These are phyloP conservation scores for Illadopsis cleaveri DNA, from an alignment of 2,113 vertebrate species.

Conservation along the genomic window DNA sequence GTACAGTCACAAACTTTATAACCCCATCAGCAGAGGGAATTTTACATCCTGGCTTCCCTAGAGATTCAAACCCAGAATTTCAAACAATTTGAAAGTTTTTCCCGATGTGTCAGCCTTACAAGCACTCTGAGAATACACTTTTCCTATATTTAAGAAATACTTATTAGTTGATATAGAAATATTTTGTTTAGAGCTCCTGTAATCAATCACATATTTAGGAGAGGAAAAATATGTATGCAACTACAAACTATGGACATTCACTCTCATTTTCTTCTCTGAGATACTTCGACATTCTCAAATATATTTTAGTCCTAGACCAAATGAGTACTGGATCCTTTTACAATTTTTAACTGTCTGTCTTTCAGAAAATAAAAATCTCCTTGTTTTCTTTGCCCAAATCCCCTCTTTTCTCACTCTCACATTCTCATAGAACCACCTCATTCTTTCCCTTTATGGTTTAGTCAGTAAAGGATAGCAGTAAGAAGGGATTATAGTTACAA, in stretches of 20 bases:
- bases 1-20: neutral
- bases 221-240: neutral
- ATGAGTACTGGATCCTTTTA: neutral
- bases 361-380: neutral
- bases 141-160: neutral
- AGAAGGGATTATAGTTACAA: neutral
- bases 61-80: neutral
- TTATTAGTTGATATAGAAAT: neutral
- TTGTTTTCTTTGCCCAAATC: neutral
- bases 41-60: neutral
- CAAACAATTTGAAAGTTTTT: neutral
- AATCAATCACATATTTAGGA: neutral
- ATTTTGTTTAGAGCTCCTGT: neutral
- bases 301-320: neutral
- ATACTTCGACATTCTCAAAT: neutral
- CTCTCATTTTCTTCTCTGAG: neutral
- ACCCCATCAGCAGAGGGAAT: neutral
- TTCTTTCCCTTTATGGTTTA: neutral
- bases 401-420: neutral
- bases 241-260: neutral
- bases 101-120: neutral
- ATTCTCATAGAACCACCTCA: neutral
- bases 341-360: neutral
- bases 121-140: neutral
- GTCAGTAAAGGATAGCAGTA: neutral